These are phyloP conservation scores for Paramormyrops kingsleyae DNA, from an alignment of 2,113 vertebrate species.

Conservation along the genomic window DNA sequence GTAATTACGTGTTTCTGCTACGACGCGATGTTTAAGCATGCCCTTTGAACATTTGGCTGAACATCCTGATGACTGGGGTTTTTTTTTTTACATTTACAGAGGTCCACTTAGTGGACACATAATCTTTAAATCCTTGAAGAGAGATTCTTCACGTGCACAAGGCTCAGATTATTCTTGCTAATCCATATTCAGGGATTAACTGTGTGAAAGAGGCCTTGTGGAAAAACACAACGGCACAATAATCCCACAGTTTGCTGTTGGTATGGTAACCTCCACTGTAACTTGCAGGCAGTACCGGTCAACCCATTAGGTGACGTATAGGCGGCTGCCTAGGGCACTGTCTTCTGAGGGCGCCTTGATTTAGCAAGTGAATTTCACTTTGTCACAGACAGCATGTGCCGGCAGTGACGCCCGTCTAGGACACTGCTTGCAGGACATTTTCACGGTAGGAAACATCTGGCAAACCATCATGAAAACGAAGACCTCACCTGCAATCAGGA, in stretches of 20 bases:
- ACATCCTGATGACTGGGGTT: not conserved
- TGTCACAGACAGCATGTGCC: not conserved
- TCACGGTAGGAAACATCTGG: not conserved
- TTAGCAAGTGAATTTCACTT: not conserved
- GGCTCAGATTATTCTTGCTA: not conserved
- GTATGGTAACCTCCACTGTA: not conserved
- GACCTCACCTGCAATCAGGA: conserved; percentile 75
- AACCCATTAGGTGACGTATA: not conserved
- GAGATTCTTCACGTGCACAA: not conserved
- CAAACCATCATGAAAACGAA: not conserved
- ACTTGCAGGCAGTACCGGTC: not conserved
- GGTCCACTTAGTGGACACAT: not conserved
- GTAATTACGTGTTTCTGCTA: not conserved
- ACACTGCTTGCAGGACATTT: not conserved
- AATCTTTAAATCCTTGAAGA: not conserved
- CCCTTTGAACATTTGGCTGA: not conserved
- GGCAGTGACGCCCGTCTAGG: not conserved
- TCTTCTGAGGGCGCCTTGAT: not conserved
- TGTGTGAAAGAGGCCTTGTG: not conserved
- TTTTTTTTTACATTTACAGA: not conserved
- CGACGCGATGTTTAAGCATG: not conserved
- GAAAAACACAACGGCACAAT: not conserved
- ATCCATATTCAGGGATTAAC: not conserved
- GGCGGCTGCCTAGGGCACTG: not conserved
- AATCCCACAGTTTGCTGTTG: not conserved